phyloP scores from a whole-genome alignment of 2,888 invertebrate species.

The Conchocele bisecta region DNA sequence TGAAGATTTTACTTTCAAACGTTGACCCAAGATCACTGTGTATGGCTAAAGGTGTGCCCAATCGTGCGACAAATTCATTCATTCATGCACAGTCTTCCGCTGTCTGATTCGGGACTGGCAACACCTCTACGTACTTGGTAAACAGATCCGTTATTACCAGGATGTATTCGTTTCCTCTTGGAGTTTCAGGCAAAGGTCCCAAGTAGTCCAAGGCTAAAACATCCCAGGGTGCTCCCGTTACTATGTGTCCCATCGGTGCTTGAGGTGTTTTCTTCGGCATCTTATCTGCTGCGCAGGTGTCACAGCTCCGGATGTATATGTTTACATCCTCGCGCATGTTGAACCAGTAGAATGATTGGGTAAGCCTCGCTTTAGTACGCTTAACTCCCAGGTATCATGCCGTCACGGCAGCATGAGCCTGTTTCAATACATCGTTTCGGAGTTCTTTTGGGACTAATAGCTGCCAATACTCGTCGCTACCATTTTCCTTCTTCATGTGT shows the following conservation, averaged over 20 bases:
- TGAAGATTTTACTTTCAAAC: conserved; percentile 27
- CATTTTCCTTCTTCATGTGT: too few relatives aligned
- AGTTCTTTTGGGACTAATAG: too few relatives aligned
- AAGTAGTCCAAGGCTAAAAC: conserved; percentile 27
- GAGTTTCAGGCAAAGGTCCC: conserved; percentile 40
- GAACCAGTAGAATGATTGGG: conserved; percentile 40
- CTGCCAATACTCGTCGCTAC: too few relatives aligned
- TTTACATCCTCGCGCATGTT: conserved; percentile 12
- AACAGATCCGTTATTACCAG: conserved; percentile 41
- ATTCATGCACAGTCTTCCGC: conserved; percentile 28
- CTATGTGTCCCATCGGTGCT: conserved; percentile 85
- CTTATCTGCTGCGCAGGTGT: conserved; percentile 32
- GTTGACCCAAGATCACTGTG: conserved; percentile 26
- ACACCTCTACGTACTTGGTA: conserved; percentile 32
- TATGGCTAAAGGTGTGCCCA: conserved; percentile 31
- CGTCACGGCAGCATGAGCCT: too few relatives aligned
- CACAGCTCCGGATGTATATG: conserved; percentile 9
- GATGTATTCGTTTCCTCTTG: conserved; percentile 31
- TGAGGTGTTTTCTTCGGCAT: conserved; percentile 1
- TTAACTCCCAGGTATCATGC: too few relatives aligned
- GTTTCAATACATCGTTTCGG: too few relatives aligned
- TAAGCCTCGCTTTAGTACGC: too few relatives aligned
- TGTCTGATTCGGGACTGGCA: conserved; percentile 34
- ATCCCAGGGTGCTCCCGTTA: conserved; percentile 87
- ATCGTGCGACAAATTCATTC: conserved; percentile 31